Base-by-base conservation (phyloP, 30 jellyfish, hydroid and myxozoan genomes). In the Nemopilema nomurai region DNA sequence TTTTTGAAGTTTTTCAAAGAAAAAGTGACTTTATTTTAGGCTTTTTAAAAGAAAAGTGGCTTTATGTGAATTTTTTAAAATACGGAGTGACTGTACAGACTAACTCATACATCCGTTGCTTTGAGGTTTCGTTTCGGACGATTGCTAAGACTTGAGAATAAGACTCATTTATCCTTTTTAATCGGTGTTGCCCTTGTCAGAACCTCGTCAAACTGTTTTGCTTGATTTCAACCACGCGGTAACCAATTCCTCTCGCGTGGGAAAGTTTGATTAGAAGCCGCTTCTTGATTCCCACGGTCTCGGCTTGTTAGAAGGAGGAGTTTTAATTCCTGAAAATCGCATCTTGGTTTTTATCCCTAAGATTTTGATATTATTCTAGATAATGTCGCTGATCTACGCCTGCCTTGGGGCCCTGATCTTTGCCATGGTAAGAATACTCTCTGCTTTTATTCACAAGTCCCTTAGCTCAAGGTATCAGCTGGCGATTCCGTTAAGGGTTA, bases 371-470 rank as follows among this genome's bases (percentile, higher is more conserved):
- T 62, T 65, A 31, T 72, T 82, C 24, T 74, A 95, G 99, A 95
- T 95, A 32, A 83, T 95, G 91, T 90, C 95, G 65, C 87, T 95
- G 84, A 89, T 95, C 41, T 95, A 95, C 73, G 96, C 99, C 51
- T 95, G 99, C 84, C 96, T 95, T 76, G 99, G 99, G 6, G 99
- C 99, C 16, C 80, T 95, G 28, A 81, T 95, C 80, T 95, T 95
- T 67, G 99, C 98, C 8, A 49, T 95, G 97, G 99, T 95, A 86
- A 83, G 97, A 41, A 41, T 41, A 6, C 13, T 41, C 57, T 13
- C 57, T 41, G 6, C 57, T 41, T 41, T 41, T 41, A 41, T 3
- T 41, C 13, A n/a, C n/a, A n/a, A n/a, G n/a, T n/a, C n/a, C n/a
- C n/a, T n/a, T n/a, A n/a, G n/a, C n/a, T n/a, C n/a, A n/a, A n/a